These are phyloP conservation scores for Aradophagus sp. DNA, from an alignment of 1,140 invertebrate genomes.

Conservation along the genomic window DNA sequence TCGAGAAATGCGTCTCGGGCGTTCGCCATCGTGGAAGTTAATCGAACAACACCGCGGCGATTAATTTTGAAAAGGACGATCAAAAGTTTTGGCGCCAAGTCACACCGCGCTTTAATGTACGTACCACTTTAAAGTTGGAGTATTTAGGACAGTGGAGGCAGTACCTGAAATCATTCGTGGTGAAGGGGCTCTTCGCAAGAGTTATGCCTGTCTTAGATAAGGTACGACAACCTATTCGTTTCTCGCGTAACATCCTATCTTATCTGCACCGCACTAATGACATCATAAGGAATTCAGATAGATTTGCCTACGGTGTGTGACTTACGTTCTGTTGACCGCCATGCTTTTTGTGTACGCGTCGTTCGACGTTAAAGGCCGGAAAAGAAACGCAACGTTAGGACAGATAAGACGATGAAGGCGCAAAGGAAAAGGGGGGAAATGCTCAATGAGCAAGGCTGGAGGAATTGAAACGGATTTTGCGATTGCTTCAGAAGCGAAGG, in stretches of 20 bases:
- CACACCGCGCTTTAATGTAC: conserved; percentile 34
- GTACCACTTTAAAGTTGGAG: conserved; percentile 44
- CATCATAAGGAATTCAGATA: conserved; percentile 51
- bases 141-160: conserved; percentile 45
- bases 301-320: conserved; percentile 18
- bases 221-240: conserved; percentile 52
- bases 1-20: conserved; percentile 1
- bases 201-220: conserved; percentile 48
- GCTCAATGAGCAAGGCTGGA: too few species aligned
- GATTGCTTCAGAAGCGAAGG: too few species aligned
- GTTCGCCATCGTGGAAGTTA: conserved; percentile 9
- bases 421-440: too few species aligned
- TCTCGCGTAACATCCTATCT: conserved; percentile 43
- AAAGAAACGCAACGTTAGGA: too few species aligned
- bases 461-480: too few species aligned
- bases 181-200: conserved; percentile 42
- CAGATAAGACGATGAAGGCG: too few species aligned
- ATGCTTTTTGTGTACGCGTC: conserved; percentile 39
- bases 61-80: conserved; percentile 25
- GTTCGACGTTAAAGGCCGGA: too few species aligned
- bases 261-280: conserved; percentile 48
- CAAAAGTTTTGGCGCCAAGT: conserved; percentile 7
- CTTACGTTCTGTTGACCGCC: conserved; percentile 49
- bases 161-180: conserved; percentile 51
- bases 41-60: conserved; percentile 20